phyloP scores from a whole-genome alignment of 2,797 vertebrate species.

The Margarornis squamiger region DNA sequence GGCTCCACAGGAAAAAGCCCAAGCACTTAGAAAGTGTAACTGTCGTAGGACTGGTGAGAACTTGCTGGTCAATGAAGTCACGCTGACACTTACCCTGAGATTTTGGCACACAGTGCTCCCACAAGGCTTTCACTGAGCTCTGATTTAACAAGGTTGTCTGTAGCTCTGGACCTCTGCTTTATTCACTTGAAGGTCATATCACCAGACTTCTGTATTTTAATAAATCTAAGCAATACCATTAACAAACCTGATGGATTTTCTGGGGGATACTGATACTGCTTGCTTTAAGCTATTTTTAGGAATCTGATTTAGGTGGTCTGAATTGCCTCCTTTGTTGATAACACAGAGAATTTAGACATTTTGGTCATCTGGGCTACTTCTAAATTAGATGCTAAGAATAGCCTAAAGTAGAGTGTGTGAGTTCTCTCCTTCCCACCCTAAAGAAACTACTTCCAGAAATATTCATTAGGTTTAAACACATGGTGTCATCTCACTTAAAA shows the following conservation, averaged over 20 bases:
- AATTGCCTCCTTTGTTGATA: background rate
- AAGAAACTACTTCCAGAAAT: background rate
- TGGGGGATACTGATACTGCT: background rate
- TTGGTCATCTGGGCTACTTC: background rate
- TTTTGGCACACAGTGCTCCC: background rate
- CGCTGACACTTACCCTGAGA: background rate
- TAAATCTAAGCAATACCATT: background rate
- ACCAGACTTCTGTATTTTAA: background rate
- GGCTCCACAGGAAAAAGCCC: background rate
- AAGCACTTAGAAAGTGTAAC: background rate
- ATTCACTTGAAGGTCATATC: background rate
- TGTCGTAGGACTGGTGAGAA: background rate
- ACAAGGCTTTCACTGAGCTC: background rate
- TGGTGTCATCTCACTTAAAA: background rate
- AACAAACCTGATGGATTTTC: background rate
- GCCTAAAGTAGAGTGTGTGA: background rate
- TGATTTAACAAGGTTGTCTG: background rate
- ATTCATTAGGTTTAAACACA: background rate
- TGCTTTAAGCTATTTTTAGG: background rate
- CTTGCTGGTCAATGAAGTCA: background rate
- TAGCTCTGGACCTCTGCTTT: background rate
- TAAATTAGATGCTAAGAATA: conserved; percentile 22
- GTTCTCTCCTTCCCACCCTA: background rate
- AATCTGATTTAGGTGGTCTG: background rate
- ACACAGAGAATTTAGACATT: background rate